A percentile compares a stretch with the other conserved stretches of the same genome.
Conservation (phyloP, 2,888 invertebrate genomes). For the Trissoscelio sp. region DNA sequence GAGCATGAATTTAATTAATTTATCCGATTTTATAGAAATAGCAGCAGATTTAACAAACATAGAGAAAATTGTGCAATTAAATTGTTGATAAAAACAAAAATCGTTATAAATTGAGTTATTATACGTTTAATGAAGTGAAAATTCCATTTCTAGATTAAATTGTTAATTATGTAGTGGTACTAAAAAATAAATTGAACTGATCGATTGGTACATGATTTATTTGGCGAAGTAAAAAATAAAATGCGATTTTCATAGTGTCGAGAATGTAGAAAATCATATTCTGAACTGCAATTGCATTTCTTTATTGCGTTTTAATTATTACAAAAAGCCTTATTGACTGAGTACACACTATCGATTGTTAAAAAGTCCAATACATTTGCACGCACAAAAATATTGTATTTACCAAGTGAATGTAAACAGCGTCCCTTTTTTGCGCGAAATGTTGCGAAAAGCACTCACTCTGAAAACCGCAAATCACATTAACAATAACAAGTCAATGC, state of each 20-base stretch:
- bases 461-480: conserved; percentile 19
- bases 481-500: conserved; percentile 25
- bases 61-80: too few species aligned
- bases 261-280: neutral
- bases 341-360: neutral
- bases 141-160: neutral
- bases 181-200: neutral
- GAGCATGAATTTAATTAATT: neutral
- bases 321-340: conserved; percentile 9
- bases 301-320: neutral
- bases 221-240: neutral
- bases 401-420: conserved; percentile 28
- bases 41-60: too few species aligned
- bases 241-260: neutral
- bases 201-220: neutral
- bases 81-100: too few species aligned
- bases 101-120: too few species aligned
- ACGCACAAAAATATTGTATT: conserved; percentile 23
- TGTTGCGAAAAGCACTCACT: conserved; percentile 1
- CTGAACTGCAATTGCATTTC: neutral
- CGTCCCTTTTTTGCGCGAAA: conserved; percentile 10
- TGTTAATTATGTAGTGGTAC: neutral
- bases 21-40: too few species aligned
- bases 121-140: too few species aligned
- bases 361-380: neutral